Base-by-base conservation (phyloP, 1,140 invertebrate genomes). In the Cyrtorhinus lividipennis region DNA sequence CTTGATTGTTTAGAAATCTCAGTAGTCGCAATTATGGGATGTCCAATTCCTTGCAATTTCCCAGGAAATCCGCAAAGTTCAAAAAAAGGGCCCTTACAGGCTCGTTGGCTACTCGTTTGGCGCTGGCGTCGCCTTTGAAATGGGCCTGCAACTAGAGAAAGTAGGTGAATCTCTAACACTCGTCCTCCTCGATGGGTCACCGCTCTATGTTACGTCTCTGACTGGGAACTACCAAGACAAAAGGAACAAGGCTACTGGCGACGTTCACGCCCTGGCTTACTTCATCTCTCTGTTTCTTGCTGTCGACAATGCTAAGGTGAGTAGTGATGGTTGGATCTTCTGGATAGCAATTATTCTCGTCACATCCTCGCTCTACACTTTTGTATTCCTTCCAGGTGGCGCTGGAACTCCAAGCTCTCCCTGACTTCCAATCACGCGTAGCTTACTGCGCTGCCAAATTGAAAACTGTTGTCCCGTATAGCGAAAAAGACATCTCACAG, bases 121-220 rank as follows among this genome's bases (percentile, higher is more conserved):
- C n/a, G n/a, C n/a, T n/a, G n/a, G n/a, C n/a, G n/a, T n/a, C n/a
- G n/a, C n/a, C n/a, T n/a, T n/a, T n/a, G n/a, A n/a, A n/a, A n/a
- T n/a, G n/a, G n/a, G n/a, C n/a, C n/a, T n/a, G n/a, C n/a, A 75
- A 80, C 72, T 96, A 24, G 90, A 97, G 72, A 76, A 77, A 63
- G 71, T 72, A 26, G 80, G 81, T 10, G 81, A 86, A 69, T 73
- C 75, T 24, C 77, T 80, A 0, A 76, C 78, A n/a, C 72, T 92
- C n/a, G 81, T 89, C 38, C 77, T 97, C 58, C 76, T 97, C 46
- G 95, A 97, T 75, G 94, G 94, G 20, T 94, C 93, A 1, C 91
- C 90, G 10, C 81, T 83, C n/a, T 96, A 89, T 73, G 83, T 98
- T 1, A 83, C 82, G 25, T 80, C 83, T 53, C 89, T 94, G 72